These are phyloP conservation scores for Lamprologus sp. DNA, from an alignment of 2,113 vertebrate species.

Conservation along the genomic window DNA sequence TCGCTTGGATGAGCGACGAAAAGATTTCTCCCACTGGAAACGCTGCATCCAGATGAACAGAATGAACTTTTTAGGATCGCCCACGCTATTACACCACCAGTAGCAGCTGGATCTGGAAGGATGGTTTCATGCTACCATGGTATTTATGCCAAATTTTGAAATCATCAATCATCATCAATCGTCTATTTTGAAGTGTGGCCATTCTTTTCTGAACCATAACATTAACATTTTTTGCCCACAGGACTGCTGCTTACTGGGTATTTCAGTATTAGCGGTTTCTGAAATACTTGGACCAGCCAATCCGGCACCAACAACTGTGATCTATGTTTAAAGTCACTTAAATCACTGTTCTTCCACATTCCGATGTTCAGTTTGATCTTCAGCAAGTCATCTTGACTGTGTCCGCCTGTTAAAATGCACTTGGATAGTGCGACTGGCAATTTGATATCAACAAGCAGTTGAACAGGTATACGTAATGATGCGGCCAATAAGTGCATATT, in stretches of 20 bases:
- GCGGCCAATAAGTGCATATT: not conserved
- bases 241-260: not conserved
- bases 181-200: not conserved
- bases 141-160: not conserved
- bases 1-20: not conserved
- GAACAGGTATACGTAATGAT: not conserved
- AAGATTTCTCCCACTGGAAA: not conserved
- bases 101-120: not conserved
- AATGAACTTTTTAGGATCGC: not conserved
- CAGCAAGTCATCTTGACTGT: not conserved
- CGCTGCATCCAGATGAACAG: not conserved
- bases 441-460: not conserved
- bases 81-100: not conserved
- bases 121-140: not conserved
- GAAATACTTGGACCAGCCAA: not conserved
- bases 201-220: not conserved
- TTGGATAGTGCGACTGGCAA: not conserved
- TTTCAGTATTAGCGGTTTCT: not conserved
- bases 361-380: not conserved
- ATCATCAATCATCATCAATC: not conserved
- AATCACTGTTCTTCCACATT: not conserved
- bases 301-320: not conserved
- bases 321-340: not conserved
- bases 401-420: not conserved
- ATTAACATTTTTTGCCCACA: not conserved